These are phyloP conservation scores for Elegia similella DNA, from an alignment of 2,888 invertebrate species.

Conservation along the genomic window DNA sequence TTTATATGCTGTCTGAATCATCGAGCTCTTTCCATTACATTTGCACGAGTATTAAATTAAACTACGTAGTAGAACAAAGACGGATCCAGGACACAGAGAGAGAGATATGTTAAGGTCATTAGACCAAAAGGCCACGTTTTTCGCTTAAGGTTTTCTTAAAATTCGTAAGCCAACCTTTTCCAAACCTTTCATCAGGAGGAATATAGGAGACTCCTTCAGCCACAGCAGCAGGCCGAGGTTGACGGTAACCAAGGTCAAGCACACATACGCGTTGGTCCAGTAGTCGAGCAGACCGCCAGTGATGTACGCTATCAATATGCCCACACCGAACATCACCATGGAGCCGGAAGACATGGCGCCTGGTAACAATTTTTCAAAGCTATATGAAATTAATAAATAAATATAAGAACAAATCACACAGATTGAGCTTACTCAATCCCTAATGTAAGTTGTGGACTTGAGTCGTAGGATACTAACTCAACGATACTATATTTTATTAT, in stretches of 20 bases:
- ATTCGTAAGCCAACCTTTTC: conserved; percentile 36
- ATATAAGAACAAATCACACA: no score
- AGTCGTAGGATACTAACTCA: no score
- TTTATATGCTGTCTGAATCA: no score
- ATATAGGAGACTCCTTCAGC: conserved; percentile 45
- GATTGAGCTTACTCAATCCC: no score
- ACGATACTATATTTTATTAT: no score
- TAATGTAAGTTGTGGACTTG: no score
- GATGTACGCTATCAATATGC: conserved; percentile 45
- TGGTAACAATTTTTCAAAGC: neutral
- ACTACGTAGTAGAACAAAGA: no score
- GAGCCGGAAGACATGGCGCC: conserved; percentile 42
- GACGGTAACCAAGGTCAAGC: conserved; percentile 32
- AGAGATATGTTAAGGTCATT: neutral
- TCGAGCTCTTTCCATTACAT: no score
- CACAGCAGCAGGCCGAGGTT: conserved; percentile 32
- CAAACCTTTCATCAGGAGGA: conserved; percentile 41
- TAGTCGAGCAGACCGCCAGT: conserved; percentile 45
- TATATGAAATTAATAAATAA: no score
- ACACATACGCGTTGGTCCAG: conserved; percentile 38
- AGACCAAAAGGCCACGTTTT: neutral
- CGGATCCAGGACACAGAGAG: no score
- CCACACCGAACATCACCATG: conserved; percentile 43
- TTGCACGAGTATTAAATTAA: no score
- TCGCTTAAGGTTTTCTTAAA: no score